These are phyloP conservation scores for Crematogaster levior DNA, from an alignment of 2,888 invertebrate genomes.

Conservation along the genomic window DNA sequence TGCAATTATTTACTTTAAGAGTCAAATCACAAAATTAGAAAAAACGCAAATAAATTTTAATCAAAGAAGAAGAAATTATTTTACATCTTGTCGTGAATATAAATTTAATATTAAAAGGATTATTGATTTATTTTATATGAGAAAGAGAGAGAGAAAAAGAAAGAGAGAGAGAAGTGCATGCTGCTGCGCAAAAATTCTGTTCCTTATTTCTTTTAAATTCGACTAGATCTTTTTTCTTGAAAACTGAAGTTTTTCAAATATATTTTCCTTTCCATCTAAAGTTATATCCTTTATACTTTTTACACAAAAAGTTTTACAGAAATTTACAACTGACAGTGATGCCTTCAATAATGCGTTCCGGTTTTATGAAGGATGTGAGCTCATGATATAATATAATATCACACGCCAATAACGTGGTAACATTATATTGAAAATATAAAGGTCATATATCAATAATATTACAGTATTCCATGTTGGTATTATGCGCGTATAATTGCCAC, in stretches of 20 bases:
- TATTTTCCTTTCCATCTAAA: neutral
- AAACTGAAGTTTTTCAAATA: neutral
- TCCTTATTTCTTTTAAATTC: neutral
- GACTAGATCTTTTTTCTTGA: neutral
- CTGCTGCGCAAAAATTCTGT: neutral
- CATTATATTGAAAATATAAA: conserved; percentile 39
- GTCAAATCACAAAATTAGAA: neutral
- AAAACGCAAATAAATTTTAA: neutral
- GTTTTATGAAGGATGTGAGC: neutral
- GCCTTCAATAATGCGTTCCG: neutral
- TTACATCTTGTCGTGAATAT: neutral
- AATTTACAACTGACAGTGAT: conserved; percentile 13
- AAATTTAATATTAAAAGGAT: neutral
- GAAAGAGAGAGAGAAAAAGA: neutral
- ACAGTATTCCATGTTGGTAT: neutral
- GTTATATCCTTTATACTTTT: neutral
- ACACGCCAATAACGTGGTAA: conserved; percentile 8
- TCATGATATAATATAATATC: conserved; percentile 5
- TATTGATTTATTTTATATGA: neutral
- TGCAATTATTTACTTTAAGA: neutral
- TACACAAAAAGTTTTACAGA: neutral
- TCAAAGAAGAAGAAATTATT: neutral
- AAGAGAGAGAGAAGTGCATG: neutral
- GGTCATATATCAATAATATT: conserved; percentile 34
- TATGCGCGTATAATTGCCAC: conserved; percentile 10